A percentile compares a stretch with the other conserved stretches of the same genome.
These are phyloP conservation scores for Microctenopoma steveboyesi DNA, from an alignment of 2,797 vertebrate species.

Conservation along the genomic window DNA sequence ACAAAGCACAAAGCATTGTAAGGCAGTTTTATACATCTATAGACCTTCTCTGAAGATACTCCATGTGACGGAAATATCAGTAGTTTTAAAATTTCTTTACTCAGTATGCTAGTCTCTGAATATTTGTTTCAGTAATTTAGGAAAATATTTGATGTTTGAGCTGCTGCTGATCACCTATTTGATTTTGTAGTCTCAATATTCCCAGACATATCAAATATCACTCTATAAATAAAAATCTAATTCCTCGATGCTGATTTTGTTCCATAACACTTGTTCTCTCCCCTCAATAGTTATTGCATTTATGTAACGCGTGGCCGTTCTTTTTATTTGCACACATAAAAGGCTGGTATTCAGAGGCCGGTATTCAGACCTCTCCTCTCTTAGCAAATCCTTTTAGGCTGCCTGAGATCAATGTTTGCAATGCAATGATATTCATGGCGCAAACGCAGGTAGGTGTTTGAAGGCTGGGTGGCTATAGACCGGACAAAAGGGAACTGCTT, in stretches of 20 bases:
- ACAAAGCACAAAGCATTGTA: slow-evolving; percentile 43
- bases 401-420: slow-evolving; percentile 72
- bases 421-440: slow-evolving; percentile 70
- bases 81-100: not conserved
- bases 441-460: slow-evolving; percentile 72
- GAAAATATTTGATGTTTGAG: not conserved
- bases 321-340: slow-evolving; percentile 70
- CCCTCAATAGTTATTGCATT: slow-evolving; percentile 32
- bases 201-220: not conserved
- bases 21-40: slow-evolving; percentile 18
- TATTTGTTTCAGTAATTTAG: not conserved
- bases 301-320: slow-evolving; percentile 25
- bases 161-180: not conserved
- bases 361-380: slow-evolving; percentile 46
- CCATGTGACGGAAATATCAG: not conserved
- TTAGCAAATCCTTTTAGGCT: slow-evolving; percentile 67
- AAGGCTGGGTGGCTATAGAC: slow-evolving; percentile 60
- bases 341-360: slow-evolving; percentile 51
- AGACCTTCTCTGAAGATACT: slow-evolving; percentile 4
- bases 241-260: slow-evolving; percentile 1
- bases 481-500: slow-evolving; percentile 70
- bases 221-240: not conserved
- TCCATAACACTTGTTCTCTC: not conserved
- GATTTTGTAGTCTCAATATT: not conserved
- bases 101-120: not conserved